A percentile compares a stretch with the other conserved stretches of the same genome.
phyloP scores from a whole-genome alignment of 2,888 invertebrate genomes.

The Pollenia griseotomentosa region DNA sequence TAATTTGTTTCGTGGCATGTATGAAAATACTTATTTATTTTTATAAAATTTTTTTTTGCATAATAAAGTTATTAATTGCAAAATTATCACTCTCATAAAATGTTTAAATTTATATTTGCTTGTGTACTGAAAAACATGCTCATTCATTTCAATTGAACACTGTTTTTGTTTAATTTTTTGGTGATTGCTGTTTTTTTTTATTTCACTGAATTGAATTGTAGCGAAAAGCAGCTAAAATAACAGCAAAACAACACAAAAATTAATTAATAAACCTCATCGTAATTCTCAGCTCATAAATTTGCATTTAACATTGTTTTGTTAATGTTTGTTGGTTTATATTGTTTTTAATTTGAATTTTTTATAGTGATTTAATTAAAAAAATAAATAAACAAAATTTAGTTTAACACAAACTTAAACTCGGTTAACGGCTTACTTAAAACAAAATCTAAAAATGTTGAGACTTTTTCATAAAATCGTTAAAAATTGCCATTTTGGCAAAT shows the following conservation, averaged over 20 bases:
- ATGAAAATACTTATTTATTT: slow-evolving; percentile 19
- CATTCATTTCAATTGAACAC: slow-evolving; percentile 46
- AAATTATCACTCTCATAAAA: slow-evolving; percentile 69
- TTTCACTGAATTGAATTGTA: background rate
- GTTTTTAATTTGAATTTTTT: background rate
- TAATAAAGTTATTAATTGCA: slow-evolving; percentile 72
- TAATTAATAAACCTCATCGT: slow-evolving; percentile 49
- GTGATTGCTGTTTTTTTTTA: slow-evolving; percentile 38
- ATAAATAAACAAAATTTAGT: slow-evolving; percentile 15
- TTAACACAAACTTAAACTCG: background rate
- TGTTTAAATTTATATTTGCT: slow-evolving; percentile 53
- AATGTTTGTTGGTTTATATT: slow-evolving; percentile 16
- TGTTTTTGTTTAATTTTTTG: slow-evolving; percentile 31
- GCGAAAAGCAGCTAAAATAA: slow-evolving; percentile 16
- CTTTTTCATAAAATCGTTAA: too few species aligned
- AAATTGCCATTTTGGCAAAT: too few species aligned
- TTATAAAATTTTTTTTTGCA: slow-evolving; percentile 43
- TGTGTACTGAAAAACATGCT: slow-evolving; percentile 37
- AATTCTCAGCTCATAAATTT: slow-evolving; percentile 68
- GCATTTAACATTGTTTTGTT: slow-evolving; percentile 34
- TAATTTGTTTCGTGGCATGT: slow-evolving; percentile 20
- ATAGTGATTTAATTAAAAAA: slow-evolving; percentile 20
- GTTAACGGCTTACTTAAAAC: background rate
- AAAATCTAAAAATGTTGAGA: too few species aligned
- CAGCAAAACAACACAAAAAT: slow-evolving; percentile 9